Evolutionary conservation across 1,140 invertebrate genomes (phyloP).

Genomic region (Cardiocondyla obscurior): DNA sequence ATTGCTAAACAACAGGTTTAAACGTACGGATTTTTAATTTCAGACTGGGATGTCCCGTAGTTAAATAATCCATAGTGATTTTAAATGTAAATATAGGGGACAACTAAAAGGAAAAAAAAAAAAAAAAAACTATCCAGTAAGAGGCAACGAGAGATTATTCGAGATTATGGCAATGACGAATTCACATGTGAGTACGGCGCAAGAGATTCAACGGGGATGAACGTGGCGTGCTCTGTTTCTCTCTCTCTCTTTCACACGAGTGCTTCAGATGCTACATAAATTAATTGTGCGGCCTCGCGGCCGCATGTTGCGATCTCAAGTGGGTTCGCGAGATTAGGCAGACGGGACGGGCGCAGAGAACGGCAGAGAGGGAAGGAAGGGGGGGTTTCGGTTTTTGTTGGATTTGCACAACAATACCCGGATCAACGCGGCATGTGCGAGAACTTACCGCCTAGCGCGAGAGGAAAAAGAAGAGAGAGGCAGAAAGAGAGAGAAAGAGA

Average conservation of each 20-base stretch:
- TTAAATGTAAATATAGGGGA: constrained; percentile 38
- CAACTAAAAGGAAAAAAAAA: background rate
- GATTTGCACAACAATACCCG: constrained; percentile 78
- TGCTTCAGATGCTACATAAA: constrained; percentile 81
- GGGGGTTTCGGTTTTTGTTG: constrained; percentile 73
- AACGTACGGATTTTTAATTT: background rate
- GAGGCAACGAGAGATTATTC: constrained; percentile 48
- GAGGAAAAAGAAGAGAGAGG: constrained; percentile 19
- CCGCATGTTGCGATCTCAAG: constrained; percentile 76
- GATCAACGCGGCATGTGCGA: constrained; percentile 73
- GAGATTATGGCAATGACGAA: constrained; percentile 59
- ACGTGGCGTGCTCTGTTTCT: background rate
- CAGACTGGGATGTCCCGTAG: background rate
- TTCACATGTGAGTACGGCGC: constrained; percentile 8
- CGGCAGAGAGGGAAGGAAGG: background rate
- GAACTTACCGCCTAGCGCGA: constrained; percentile 62
- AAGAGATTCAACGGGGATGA: constrained; percentile 13
- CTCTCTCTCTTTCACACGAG: constrained; percentile 53
- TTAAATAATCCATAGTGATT: constrained; percentile 37
- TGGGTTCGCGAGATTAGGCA: constrained; percentile 80
- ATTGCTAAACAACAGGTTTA: constrained; percentile 2
- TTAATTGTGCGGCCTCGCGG: constrained; percentile 79
- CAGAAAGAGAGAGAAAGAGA: constrained; percentile 45
- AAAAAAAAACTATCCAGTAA: constrained; percentile 47
- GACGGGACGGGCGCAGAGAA: constrained; percentile 27